A percentile compares a stretch with the other conserved stretches of the same genome.
Conservation (phyloP, 2,797 vertebrate species). For the Mormyrus proboscirostris region DNA sequence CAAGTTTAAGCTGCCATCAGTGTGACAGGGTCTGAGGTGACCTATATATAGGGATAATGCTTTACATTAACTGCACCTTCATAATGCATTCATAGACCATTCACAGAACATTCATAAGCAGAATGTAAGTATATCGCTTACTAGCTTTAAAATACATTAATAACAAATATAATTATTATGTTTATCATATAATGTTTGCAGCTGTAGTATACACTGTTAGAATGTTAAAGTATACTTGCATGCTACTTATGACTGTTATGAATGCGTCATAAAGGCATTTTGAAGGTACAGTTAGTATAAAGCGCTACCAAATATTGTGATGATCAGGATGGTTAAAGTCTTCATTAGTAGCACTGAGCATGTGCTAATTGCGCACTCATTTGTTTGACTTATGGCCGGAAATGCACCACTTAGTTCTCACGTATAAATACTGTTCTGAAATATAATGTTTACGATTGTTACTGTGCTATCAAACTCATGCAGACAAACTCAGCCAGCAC, state of each 20-base stretch:
- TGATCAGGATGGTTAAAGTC: neutral
- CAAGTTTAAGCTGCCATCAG: neutral
- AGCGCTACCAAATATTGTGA: neutral
- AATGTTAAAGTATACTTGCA: neutral
- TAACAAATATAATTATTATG: neutral
- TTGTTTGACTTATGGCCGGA: neutral
- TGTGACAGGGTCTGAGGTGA: neutral
- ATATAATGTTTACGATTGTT: neutral
- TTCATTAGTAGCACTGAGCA: neutral
- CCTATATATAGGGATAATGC: neutral
- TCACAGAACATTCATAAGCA: neutral
- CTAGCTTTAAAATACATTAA: neutral
- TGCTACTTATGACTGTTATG: neutral
- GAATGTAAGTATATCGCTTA: neutral
- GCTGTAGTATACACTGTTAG: neutral
- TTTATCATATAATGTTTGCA: neutral
- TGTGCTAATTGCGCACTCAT: neutral
- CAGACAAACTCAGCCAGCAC: neutral
- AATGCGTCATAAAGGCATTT: neutral
- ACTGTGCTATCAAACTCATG: neutral
- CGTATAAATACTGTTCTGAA: neutral
- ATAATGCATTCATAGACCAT: neutral
- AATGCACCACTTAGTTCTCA: neutral
- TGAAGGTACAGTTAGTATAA: neutral
- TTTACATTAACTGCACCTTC: neutral